Percentiles rank a stretch among this genome's conserved stretches.
phyloP scores from a whole-genome alignment of 64 coral and sea anemone genomes.

The Dendrophyllia cribrosa region DNA sequence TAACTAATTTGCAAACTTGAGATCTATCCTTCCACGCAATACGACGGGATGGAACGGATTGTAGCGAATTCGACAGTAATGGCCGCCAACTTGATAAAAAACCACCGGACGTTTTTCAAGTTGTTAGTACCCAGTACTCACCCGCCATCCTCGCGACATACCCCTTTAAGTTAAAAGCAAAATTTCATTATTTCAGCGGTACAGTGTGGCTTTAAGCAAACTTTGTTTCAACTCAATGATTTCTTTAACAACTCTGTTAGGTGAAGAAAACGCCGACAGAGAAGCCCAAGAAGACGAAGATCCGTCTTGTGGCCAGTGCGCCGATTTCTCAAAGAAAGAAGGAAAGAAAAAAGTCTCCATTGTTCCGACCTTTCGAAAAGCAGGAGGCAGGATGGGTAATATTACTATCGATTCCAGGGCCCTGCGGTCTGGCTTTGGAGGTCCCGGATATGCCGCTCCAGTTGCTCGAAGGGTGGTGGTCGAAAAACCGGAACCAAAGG shows the following conservation, averaged over 20 bases:
- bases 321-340: constrained; percentile 24
- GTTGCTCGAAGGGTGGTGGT: constrained; percentile 37
- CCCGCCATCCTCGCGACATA: no score
- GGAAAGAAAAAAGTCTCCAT: constrained; percentile 61
- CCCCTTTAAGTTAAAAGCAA: no score
- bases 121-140: no score
- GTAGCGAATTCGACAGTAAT: no score
- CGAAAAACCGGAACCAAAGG: constrained; percentile 55
- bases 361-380: constrained; percentile 62
- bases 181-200: no score
- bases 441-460: constrained; percentile 85
- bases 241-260: background rate
- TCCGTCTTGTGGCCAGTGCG: constrained; percentile 60
- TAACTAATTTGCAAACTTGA: no score
- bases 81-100: no score
- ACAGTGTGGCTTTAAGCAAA: no score
- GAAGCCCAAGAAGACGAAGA: background rate
- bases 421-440: constrained; percentile 42
- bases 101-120: no score
- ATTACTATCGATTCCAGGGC: constrained; percentile 71
- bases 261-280: constrained; percentile 11
- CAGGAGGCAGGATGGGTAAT: constrained; percentile 77
- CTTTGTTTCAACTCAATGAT: no score
- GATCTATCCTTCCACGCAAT: no score
- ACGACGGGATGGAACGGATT: no score